Conservation (phyloP, 2,797 vertebrate genomes). For the Neosilurus hyrtlii region DNA sequence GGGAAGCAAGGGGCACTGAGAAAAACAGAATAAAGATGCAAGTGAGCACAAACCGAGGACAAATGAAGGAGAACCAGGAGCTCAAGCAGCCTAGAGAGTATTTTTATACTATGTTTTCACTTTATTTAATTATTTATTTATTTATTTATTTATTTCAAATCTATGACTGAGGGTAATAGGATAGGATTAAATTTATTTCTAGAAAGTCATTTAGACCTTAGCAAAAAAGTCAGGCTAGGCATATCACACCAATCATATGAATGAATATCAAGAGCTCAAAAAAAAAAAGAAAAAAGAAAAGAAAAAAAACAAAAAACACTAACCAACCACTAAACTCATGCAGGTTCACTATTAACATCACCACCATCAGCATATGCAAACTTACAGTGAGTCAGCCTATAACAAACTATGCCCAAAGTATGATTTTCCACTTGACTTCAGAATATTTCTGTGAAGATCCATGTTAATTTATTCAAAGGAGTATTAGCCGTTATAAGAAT, state of each 20-base stretch:
- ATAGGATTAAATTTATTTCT: not conserved
- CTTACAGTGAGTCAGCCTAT: not conserved
- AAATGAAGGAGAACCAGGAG: slow-evolving; percentile 24
- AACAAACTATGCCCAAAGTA: not conserved
- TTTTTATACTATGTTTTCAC: not conserved
- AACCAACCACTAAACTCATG: not conserved
- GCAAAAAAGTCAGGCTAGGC: not conserved
- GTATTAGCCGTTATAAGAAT: not conserved
- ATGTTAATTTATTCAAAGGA: not conserved
- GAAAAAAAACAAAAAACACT: not conserved
- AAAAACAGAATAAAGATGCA: not conserved
- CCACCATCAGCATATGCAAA: not conserved
- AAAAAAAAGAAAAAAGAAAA: not conserved
- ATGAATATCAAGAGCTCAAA: not conserved
- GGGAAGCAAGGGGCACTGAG: slow-evolving; percentile 14
- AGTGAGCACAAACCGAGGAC: slow-evolving; percentile 22
- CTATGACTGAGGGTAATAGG: not conserved
- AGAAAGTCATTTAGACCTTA: slow-evolving; percentile 8
- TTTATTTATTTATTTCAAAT: not conserved
- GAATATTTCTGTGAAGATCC: not conserved
- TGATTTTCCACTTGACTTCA: not conserved
- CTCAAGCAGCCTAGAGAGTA: not conserved
- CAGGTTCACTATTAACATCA: not conserved
- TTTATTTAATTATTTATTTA: not conserved
- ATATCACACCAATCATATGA: not conserved